These are phyloP conservation scores for Drosophila anomalata DNA, from an alignment of 2,888 invertebrate species.

Conservation along the genomic window DNA sequence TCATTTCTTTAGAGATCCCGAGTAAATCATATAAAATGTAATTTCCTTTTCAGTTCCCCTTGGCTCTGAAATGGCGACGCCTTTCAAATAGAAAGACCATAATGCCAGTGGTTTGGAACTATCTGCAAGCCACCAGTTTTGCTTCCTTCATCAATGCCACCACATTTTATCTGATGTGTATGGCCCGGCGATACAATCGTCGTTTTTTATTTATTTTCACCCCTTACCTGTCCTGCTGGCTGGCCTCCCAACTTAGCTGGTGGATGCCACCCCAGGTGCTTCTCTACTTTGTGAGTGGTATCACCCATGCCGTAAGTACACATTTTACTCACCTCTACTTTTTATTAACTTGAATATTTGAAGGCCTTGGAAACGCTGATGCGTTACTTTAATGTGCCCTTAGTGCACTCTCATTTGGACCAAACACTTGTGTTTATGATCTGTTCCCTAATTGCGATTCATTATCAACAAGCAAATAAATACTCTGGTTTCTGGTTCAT, in stretches of 20 bases:
- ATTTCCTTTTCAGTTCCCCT: constrained; percentile 44
- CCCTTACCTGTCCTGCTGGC: constrained; percentile 36
- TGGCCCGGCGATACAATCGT: constrained; percentile 37
- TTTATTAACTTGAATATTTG: background rate
- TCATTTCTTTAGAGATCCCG: background rate
- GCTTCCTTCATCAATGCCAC: constrained; percentile 46
- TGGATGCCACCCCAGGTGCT: constrained; percentile 40
- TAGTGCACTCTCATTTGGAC: constrained; percentile 49
- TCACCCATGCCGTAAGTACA: constrained; percentile 47
- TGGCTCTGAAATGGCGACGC: constrained; percentile 47
- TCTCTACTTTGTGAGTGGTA: constrained; percentile 51
- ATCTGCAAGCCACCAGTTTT: constrained; percentile 33
- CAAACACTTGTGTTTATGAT: constrained; percentile 66
- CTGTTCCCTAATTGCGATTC: constrained; percentile 52
- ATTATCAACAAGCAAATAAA: constrained; percentile 31
- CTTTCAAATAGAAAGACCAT: constrained; percentile 17
- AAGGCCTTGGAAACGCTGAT: constrained; percentile 55
- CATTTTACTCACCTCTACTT: background rate
- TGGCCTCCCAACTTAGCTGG: constrained; percentile 45
- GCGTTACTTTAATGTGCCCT: constrained; percentile 40
- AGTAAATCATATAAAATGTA: background rate
- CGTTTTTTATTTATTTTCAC: constrained; percentile 36
- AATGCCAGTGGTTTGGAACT: constrained; percentile 37
- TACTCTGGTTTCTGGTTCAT: constrained; percentile 68
- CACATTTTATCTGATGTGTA: constrained; percentile 44